Evolutionary conservation across 2,113 vertebrate species (phyloP).

Genomic region (Neodontobutis hainanensis): DNA sequence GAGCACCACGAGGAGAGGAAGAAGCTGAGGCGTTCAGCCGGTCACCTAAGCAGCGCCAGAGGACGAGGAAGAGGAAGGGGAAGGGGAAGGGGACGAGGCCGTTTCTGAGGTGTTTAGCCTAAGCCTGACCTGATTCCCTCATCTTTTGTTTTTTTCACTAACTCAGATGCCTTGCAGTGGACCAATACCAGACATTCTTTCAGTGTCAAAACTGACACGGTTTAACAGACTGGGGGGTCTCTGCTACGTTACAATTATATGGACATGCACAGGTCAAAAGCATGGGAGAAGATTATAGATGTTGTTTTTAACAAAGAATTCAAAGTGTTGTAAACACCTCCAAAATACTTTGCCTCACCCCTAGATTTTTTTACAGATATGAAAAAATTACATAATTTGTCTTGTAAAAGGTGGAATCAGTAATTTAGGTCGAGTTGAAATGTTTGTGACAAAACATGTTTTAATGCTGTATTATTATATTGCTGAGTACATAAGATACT

Average conservation of each 20-base stretch:
- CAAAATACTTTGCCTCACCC: constrained; percentile 5
- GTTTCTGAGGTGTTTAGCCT: constrained; percentile 46
- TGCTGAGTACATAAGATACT: too few species aligned
- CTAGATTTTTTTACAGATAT: neutral
- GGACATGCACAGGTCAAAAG: too few species aligned
- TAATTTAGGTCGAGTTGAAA: neutral
- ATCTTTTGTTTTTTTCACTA: neutral
- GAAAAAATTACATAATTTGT: neutral
- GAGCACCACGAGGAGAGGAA: constrained; percentile 89
- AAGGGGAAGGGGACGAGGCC: constrained; percentile 31
- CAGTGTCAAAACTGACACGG: neutral
- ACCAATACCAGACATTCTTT: neutral
- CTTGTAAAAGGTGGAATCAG: neutral
- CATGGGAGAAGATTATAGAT: too few species aligned
- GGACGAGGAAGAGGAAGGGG: constrained; percentile 61
- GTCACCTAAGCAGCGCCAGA: constrained; percentile 78
- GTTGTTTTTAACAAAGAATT: too few species aligned
- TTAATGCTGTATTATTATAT: constrained; percentile 27
- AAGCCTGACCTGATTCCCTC: neutral
- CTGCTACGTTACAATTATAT: constrained; percentile 2
- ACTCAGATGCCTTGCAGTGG: neutral
- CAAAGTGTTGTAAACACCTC: constrained; percentile 12
- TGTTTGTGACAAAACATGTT: constrained; percentile 10
- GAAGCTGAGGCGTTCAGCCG: constrained; percentile 86
- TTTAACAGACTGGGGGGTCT: constrained; percentile 33